A percentile compares a stretch with the other conserved stretches of the same genome.
Evolutionary conservation across 2,888 invertebrate genomes (phyloP).

Genomic region (Drosophila affinis): DNA sequence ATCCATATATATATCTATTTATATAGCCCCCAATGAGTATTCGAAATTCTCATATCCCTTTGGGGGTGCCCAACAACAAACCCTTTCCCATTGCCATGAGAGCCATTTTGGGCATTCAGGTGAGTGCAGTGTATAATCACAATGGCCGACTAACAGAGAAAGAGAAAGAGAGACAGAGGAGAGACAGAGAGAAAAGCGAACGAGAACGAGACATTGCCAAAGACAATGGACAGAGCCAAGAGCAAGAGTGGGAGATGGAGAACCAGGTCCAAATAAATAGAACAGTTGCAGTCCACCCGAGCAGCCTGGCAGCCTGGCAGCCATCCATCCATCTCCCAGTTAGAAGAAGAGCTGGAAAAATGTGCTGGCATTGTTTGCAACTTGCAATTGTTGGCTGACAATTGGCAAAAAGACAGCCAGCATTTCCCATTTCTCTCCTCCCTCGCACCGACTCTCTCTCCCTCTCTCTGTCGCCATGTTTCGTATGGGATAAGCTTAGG

Average conservation of each 20-base stretch:
- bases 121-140: conserved; percentile 57
- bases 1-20: no score
- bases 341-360: conserved; percentile 68
- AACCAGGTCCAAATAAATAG: conserved; percentile 55
- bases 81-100: conserved; percentile 7
- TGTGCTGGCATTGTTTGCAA: conserved; percentile 67
- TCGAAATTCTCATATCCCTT: conserved; percentile 3
- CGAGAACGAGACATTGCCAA: conserved; percentile 59
- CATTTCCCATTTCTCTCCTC: conserved; percentile 7
- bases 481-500: conserved; percentile 52
- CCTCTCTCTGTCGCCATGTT: background rate
- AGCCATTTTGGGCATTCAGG: conserved; percentile 19
- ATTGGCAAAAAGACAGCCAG: conserved; percentile 71
- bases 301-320: background rate
- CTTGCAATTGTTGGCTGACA: conserved; percentile 75
- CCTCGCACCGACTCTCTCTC: background rate
- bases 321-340: conserved; percentile 41
- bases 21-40: no score
- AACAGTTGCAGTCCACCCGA: conserved; percentile 66
- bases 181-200: conserved; percentile 20
- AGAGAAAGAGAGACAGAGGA: conserved; percentile 34
- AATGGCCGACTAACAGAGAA: conserved; percentile 64
- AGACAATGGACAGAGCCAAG: conserved; percentile 69
- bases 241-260: conserved; percentile 33
- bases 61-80: conserved; percentile 2